Base-by-base conservation (phyloP, 1,140 invertebrate genomes). In the Arion vulgaris region DNA sequence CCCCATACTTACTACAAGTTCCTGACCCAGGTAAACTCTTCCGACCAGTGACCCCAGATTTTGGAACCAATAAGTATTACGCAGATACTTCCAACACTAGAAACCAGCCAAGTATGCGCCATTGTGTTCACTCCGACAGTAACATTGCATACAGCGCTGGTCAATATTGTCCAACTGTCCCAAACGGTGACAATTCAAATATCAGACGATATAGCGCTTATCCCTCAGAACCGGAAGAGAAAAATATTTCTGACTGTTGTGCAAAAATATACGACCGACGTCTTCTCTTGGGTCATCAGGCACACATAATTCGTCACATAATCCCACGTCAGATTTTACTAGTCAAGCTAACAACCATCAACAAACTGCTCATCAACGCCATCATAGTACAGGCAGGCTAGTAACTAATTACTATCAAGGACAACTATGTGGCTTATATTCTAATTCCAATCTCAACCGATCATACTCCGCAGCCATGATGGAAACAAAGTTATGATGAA, bases 401-500 rank as follows among this genome's bases (percentile, higher is more conserved):
- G 32, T 7, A 26, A 9, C 5, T 32, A 26, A 71, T 19, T 32
- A 28, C 28, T 7, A 23, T 17, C 28, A 11, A 66, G 4, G 5
- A 0, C 62, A 71, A 19, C 41, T 0, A 32, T 11, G 80, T 45
- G 38, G 28, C 0, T 13, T 39, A n/a, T 23, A 74, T 45, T 49
- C 38, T 28, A 28, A 49, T 0, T 0, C 0, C 23, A 57, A 19
- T 39, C 45, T 51, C 26, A 80, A 71, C 66, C 2, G 62, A 32
- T 71, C 78, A 15, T 71, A 49, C 32, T 81, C 80, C 17, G 34
- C 69, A 15, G 69, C 23, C 36, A 36, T 81, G 38, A 81, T 74
- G 80, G 80, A 81, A 28, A 81, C 80, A 45, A 81, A 81, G 51
- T 81, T 81, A 57, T 81, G 80, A 81, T 32, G n/a, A 57, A 45